These are phyloP conservation scores for Luehdorfia chinensis DNA, from an alignment of 1,140 invertebrate species.

Conservation along the genomic window DNA sequence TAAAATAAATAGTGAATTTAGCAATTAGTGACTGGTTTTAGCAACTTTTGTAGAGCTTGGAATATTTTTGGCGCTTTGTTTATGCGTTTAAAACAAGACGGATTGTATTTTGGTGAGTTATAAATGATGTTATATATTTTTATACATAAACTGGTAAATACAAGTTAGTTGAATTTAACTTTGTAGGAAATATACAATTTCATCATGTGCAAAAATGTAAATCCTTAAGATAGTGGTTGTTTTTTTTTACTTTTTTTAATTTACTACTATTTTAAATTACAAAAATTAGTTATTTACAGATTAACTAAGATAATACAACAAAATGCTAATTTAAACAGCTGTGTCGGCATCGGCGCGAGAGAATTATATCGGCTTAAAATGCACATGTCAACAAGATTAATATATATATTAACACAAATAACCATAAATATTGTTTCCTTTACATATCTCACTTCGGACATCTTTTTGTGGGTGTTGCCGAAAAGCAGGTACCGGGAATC, in stretches of 20 bases:
- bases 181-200: no score
- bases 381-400: constrained; percentile 52
- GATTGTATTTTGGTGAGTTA: constrained; percentile 25
- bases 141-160: no score
- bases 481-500: constrained; percentile 53
- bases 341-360: constrained; percentile 25
- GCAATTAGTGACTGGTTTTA: constrained; percentile 16
- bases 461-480: constrained; percentile 54
- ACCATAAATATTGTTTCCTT: constrained; percentile 49
- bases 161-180: no score
- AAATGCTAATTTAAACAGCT: constrained; percentile 46
- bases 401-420: constrained; percentile 61
- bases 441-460: constrained; percentile 35
- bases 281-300: no score
- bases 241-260: no score
- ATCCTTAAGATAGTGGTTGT: no score
- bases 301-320: no score
- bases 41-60: constrained; percentile 20
- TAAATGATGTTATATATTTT: no score
- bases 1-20: constrained; percentile 16
- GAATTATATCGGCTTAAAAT: constrained; percentile 24
- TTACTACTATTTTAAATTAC: no score
- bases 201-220: no score
- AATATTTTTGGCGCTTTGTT: constrained; percentile 13
- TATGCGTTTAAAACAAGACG: constrained; percentile 21